Base-by-base conservation (phyloP, 2,888 invertebrate species). In the Cephus rjabovi region DNA sequence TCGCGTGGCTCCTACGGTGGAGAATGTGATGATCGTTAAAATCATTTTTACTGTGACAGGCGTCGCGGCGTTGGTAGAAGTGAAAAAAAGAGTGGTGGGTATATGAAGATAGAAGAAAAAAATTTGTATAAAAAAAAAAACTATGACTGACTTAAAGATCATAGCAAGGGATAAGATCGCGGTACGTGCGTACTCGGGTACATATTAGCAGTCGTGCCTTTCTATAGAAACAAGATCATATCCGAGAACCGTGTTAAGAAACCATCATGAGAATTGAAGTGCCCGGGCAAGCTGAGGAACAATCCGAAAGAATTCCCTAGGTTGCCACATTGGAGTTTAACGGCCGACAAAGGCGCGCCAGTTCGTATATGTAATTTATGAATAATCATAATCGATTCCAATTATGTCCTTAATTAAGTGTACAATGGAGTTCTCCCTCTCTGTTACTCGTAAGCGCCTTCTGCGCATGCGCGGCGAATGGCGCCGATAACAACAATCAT, bases 351-450 rank as follows among this genome's bases (percentile, higher is more conserved):
- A 71, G 34, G 71, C 71, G 12, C 33, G 71, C 71, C 12, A 31
- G 71, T 31, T 34, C 71, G 34, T 23, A 12, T 71, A 71, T 37
- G 30, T 71, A 35, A 76, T 76, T 56, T 33, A 34, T 30, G 73
- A 37, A 73, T 76, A 74, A 73, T 56, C 34, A 71, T 56, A 77
- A 74, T 77, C 76, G 76, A 74, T 77, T 77, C 73, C 71, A 77
- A 77, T 77, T 40, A 77, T 34, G 31, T 74, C 73, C 40, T 77
- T 77, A 77, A 74, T 74, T 74, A 73, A 34, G 9, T 33, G 11
- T 30, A 76, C 76, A 34, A 56, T 77, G 34, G 56, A 71, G 0
- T n/a, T 34, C 71, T 71, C 11, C 4, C 31, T 31, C 33, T 34
- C 33, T 34, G 31, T 71, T 23, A 31, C 71, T 31, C 31, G 12